Evolutionary conservation across 2,797 vertebrate species (phyloP), one percentile per base, ranked within the genome.

Genomic region (Champsocephalus esox): DNA sequence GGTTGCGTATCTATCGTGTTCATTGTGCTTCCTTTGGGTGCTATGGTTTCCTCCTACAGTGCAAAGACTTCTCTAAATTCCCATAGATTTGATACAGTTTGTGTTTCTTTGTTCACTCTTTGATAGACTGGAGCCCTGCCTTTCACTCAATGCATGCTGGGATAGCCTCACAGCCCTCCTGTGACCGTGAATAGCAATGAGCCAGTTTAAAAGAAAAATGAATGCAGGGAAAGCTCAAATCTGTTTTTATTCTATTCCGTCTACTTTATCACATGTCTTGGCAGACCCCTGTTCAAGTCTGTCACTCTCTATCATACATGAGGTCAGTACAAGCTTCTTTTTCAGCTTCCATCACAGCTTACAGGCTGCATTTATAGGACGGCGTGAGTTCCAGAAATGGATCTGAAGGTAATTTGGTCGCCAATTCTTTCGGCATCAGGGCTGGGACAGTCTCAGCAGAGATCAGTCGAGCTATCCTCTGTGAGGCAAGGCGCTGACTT

Each of bases 391-490:
- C 76, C 87, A 89, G 78, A 88, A 89, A 92, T 87, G 85, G 89
- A 92, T 92, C 13, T 59, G 74, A 73, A 86, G 81, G 87, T 87
- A 88, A 92, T 93, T 91, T 90, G 72, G 84, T 73, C 78, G 80
- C 85, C 87, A 81, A 80, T 91, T 90, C 87, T 82, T 74, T 86
- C 82, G 69, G 83, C 88, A 82, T 84, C 73, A 78, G 79, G 69
- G 78, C 81, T 14, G 73, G 87, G 83, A 90, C 85, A 51, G 81
- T 83, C 87, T 93, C 79, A 41, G 82, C 79, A 64, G 76, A 88
- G 90, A 93, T 92, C 92, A 91, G 87, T 92, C 69, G 56, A 89
- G 78, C 80, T 88, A 86, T 82, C 86, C 86, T 83, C 80, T 73
- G 73, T 70, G 79, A 82, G 82, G 61, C 75, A 85, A 90, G 82